Conservation (phyloP, 2,797 vertebrate genomes). For the Galagoides demidoff region DNA sequence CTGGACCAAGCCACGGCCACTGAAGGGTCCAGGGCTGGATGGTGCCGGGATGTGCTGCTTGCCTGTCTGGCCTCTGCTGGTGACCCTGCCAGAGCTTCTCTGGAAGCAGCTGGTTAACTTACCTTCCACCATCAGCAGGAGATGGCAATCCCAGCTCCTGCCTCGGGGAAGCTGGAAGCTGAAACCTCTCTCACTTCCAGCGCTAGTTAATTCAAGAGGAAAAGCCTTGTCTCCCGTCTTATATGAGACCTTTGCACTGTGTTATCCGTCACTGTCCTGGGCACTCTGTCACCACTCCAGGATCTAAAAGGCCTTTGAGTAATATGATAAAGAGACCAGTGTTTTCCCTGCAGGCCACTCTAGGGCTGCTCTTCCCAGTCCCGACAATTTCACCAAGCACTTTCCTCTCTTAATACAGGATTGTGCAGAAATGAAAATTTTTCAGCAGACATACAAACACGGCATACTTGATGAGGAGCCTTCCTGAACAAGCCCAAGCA, state of each 20-base stretch:
- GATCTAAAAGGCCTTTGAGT: neutral
- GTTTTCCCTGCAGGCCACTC: neutral
- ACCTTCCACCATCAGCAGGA: neutral
- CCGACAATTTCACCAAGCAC: neutral
- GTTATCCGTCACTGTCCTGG: neutral
- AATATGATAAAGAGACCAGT: neutral
- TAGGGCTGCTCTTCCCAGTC: neutral
- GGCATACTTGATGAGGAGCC: neutral
- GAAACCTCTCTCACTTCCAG: neutral
- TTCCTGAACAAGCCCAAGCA: neutral
- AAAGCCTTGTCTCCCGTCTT: neutral
- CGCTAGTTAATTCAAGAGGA: neutral
- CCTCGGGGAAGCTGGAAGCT: neutral
- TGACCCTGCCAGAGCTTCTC: neutral
- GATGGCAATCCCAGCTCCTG: neutral
- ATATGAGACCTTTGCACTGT: neutral
- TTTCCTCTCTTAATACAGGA: neutral
- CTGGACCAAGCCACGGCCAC: neutral
- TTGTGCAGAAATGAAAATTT: neutral
- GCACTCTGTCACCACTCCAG: neutral
- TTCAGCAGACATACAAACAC: neutral
- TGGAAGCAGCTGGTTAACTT: no score
- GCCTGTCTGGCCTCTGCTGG: neutral
- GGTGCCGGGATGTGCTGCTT: neutral
- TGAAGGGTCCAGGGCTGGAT: rapidly evolving